A percentile compares a stretch with the other conserved stretches of the same genome.
Evolutionary conservation across 2,113 vertebrate species (phyloP).

Genomic region (Echinops telfairi): DNA sequence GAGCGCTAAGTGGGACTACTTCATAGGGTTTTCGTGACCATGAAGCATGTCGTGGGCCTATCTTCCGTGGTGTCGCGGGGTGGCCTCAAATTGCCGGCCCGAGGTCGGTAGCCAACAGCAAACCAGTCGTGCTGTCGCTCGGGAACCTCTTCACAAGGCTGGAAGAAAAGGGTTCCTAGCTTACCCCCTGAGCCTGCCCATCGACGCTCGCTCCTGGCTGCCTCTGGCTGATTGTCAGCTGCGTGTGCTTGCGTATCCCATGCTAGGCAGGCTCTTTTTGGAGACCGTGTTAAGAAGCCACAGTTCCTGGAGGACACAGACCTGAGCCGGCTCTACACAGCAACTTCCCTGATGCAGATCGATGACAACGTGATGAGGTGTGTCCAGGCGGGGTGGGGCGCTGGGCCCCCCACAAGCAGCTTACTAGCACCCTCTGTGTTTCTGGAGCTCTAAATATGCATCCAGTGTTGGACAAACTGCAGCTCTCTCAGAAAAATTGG

Average conservation of each 20-base stretch:
- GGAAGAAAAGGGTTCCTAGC: too few relatives aligned
- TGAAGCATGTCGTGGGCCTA: neutral
- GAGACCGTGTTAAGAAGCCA: conserved; percentile 88
- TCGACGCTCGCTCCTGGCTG: neutral
- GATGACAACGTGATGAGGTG: conserved; percentile 99
- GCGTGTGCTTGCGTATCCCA: conserved; percentile 15
- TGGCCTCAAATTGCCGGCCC: neutral
- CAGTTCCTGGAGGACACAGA: conserved; percentile 90
- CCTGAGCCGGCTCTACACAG: conserved; percentile 93
- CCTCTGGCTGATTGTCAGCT: neutral
- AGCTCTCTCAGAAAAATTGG: neutral
- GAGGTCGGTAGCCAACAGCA: neutral
- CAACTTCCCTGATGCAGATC: conserved; percentile 99
- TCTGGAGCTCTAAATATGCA: neutral
- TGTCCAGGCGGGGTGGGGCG: neutral
- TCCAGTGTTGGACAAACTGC: neutral
- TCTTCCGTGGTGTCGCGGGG: neutral
- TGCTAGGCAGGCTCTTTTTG: conserved; percentile 93
- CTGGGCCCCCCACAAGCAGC: fast-evolving
- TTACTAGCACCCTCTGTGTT: neutral
- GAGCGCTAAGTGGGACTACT: neutral
- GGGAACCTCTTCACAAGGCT: too few relatives aligned
- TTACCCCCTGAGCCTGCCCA: conserved; percentile 16
- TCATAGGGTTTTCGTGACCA: neutral
- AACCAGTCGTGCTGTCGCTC: neutral